These are phyloP conservation scores for Turnix velox DNA, from an alignment of 2,113 vertebrate species.

Conservation along the genomic window DNA sequence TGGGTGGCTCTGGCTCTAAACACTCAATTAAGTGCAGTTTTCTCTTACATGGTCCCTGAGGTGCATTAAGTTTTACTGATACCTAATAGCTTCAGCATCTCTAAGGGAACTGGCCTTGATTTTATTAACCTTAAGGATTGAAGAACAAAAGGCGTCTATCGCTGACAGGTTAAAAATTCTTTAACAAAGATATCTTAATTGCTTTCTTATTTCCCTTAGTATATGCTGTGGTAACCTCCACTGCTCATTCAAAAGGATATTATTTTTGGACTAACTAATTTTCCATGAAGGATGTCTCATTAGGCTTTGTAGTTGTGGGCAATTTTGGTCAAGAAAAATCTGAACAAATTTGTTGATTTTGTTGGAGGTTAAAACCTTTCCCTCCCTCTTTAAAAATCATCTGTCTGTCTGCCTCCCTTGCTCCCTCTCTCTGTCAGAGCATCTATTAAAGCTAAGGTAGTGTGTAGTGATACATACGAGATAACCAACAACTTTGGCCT, in stretches of 20 bases:
- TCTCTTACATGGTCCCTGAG: constrained; percentile 19
- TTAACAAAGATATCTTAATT: constrained; percentile 53
- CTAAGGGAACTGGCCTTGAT: constrained; percentile 53
- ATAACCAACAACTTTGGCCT: constrained; percentile 65
- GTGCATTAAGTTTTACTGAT: constrained; percentile 66
- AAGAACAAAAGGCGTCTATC: constrained; percentile 46
- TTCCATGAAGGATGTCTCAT: background rate
- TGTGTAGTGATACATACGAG: constrained; percentile 53
- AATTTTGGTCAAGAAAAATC: background rate
- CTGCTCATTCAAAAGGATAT: background rate
- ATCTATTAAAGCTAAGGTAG: constrained; percentile 57
- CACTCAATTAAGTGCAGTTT: constrained; percentile 55
- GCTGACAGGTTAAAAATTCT: constrained; percentile 62
- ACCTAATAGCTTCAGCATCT: constrained; percentile 57
- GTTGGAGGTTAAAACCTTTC: constrained; percentile 5
- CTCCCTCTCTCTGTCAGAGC: constrained; percentile 24
- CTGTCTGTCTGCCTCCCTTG: background rate
- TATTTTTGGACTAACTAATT: background rate
- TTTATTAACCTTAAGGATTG: constrained; percentile 61
- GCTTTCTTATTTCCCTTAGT: constrained; percentile 28
- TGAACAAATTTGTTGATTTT: background rate
- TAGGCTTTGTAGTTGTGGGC: background rate
- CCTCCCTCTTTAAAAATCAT: background rate
- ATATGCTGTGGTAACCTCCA: background rate
- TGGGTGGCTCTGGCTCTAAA: constrained; percentile 51